Conservation (phyloP, 2,888 invertebrate genomes). For the Spilarctia lutea region DNA sequence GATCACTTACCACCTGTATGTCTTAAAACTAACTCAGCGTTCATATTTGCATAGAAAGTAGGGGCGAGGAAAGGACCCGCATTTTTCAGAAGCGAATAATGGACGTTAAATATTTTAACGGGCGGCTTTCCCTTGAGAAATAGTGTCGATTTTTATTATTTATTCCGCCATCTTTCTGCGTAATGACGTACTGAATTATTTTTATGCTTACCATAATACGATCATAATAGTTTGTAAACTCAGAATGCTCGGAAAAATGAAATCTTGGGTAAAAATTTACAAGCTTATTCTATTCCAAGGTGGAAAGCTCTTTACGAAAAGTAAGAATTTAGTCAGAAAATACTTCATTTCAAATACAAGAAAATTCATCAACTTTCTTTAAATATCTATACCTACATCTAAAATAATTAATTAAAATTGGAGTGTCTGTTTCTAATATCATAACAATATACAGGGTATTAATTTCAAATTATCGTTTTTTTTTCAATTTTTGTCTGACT, state of each 20-base stretch:
- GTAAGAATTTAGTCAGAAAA: background rate
- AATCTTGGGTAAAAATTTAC: background rate
- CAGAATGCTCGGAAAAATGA: background rate
- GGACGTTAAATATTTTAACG: constrained; percentile 75
- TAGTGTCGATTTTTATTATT: constrained; percentile 71
- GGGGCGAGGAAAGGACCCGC: constrained; percentile 68
- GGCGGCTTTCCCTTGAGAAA: constrained; percentile 61
- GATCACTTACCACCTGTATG: constrained; percentile 21
- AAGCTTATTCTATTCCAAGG: background rate
- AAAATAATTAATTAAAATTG: no score
- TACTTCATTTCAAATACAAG: background rate
- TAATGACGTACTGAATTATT: constrained; percentile 45
- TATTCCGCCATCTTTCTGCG: constrained; percentile 57
- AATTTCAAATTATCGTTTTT: no score
- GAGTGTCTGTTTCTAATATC: no score
- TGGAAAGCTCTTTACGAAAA: background rate
- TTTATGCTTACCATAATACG: constrained; percentile 47
- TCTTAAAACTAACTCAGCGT: constrained; percentile 50
- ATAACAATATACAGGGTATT: no score
- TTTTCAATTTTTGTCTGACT: no score
- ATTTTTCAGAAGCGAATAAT: constrained; percentile 72
- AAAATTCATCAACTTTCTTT: background rate
- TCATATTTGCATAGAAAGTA: constrained; percentile 73
- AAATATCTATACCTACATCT: no score
- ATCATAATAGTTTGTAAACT: constrained; percentile 38